Conservation (phyloP, 2,888 invertebrate species). For the Nipponacmea schrenckii region DNA sequence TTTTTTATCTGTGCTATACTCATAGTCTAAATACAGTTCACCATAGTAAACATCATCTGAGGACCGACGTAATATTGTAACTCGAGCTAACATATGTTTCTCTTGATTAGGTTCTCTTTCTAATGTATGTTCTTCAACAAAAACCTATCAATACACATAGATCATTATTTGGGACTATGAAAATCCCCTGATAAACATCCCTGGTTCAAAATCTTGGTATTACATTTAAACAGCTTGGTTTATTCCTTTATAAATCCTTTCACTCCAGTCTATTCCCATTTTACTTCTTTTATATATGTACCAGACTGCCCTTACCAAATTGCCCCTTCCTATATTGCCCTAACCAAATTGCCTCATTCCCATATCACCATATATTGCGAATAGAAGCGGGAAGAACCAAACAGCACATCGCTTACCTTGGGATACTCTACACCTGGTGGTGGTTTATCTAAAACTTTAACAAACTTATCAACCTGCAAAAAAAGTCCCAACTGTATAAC, state of each 20-base stretch:
- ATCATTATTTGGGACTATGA: not conserved
- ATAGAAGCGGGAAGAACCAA: too few species aligned
- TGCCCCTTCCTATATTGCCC: slow-evolving; percentile 20
- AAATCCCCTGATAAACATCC: not conserved
- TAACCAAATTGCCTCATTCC: too few species aligned
- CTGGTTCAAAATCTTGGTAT: not conserved
- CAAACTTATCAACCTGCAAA: slow-evolving; percentile 66
- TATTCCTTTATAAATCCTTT: not conserved
- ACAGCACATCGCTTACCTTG: not conserved
- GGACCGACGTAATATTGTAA: slow-evolving; percentile 87
- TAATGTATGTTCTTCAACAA: slow-evolving; percentile 72
- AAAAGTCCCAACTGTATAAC: not conserved
- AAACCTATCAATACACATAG: slow-evolving; percentile 36
- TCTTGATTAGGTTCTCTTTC: slow-evolving; percentile 83
- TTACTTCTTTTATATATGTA: too few species aligned
- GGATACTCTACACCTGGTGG: slow-evolving; percentile 5
- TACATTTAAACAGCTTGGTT: not conserved
- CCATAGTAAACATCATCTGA: slow-evolving; percentile 90
- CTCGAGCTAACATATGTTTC: slow-evolving; percentile 84
- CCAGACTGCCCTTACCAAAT: too few species aligned
- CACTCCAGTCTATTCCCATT: not conserved
- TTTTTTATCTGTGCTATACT: slow-evolving; percentile 80
- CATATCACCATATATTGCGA: too few species aligned
- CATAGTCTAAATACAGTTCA: slow-evolving; percentile 88
- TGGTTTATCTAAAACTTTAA: slow-evolving; percentile 75